Percentiles rank a stretch among this genome's conserved stretches.
These are phyloP conservation scores for Pholis gunnellus DNA, from an alignment of 2,113 vertebrate genomes.

Conservation along the genomic window DNA sequence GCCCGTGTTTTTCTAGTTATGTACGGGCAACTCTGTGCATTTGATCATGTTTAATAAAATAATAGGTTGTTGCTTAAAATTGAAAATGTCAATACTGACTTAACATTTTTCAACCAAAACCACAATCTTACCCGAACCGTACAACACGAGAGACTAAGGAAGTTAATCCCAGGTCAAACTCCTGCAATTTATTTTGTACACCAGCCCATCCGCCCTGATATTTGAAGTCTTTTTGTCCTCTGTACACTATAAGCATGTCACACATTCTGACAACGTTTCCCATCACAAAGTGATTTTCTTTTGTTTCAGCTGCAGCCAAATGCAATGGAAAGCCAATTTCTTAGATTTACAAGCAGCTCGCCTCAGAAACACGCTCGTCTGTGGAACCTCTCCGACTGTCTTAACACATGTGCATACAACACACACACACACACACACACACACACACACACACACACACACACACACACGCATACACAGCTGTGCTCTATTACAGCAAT, in stretches of 20 bases:
- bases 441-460: constrained; percentile 16
- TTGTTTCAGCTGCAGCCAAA: constrained; percentile 47
- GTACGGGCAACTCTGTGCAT: background rate
- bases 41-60: background rate
- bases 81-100: background rate
- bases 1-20: background rate
- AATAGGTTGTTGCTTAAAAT: background rate
- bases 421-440: constrained; percentile 23
- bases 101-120: background rate
- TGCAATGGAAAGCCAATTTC: constrained; percentile 58
- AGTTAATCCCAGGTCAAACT: background rate
- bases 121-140: background rate
- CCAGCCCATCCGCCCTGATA: background rate
- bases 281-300: constrained; percentile 48
- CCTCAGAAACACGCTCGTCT: constrained; percentile 33
- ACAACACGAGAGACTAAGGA: background rate
- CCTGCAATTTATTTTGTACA: background rate
- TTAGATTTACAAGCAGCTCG: constrained; percentile 46
- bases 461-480: constrained; percentile 63
- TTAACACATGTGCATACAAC: constrained; percentile 34
- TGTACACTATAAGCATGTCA: background rate
- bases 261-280: background rate
- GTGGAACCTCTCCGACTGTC: constrained; percentile 44
- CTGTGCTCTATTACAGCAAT: constrained; percentile 76
- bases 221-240: background rate